These are phyloP conservation scores for Empis livida DNA, from an alignment of 2,888 invertebrate species.

Conservation along the genomic window DNA sequence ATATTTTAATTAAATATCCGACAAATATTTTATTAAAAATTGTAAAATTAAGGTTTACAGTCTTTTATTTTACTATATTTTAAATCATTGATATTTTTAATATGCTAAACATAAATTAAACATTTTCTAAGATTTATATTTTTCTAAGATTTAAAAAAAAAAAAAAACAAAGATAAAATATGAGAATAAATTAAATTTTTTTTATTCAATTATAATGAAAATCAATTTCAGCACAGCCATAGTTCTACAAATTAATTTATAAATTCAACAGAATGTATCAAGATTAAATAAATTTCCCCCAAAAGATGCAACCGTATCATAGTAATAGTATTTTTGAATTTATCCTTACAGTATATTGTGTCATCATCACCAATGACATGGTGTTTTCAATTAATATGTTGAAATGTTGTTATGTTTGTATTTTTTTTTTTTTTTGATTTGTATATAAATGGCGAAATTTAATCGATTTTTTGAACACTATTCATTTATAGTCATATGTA, in stretches of 20 bases:
- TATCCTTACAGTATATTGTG: background rate
- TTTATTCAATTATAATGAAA: background rate
- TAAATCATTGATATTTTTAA: too few species aligned
- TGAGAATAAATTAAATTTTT: background rate
- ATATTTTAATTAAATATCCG: too few species aligned
- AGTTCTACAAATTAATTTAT: background rate
- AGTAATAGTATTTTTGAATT: background rate
- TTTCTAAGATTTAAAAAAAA: too few species aligned
- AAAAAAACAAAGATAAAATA: background rate
- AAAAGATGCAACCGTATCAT: background rate
- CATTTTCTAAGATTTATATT: too few species aligned
- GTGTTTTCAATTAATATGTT: background rate
- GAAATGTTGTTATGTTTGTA: background rate
- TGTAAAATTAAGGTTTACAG: too few species aligned
- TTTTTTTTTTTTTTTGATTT: too few species aligned
- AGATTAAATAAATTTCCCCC: background rate
- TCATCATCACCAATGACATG: background rate
- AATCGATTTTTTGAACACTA: too few species aligned
- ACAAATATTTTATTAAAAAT: too few species aligned
- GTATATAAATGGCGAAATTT: too few species aligned
- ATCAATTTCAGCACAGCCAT: background rate
- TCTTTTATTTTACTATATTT: too few species aligned
- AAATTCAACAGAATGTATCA: background rate
- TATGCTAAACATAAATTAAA: too few species aligned
- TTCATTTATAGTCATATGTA: too few species aligned